Percentiles rank a stretch among this genome's conserved stretches.
Conservation (phyloP, 1,140 invertebrate species). For the Hyphantria cunea region DNA sequence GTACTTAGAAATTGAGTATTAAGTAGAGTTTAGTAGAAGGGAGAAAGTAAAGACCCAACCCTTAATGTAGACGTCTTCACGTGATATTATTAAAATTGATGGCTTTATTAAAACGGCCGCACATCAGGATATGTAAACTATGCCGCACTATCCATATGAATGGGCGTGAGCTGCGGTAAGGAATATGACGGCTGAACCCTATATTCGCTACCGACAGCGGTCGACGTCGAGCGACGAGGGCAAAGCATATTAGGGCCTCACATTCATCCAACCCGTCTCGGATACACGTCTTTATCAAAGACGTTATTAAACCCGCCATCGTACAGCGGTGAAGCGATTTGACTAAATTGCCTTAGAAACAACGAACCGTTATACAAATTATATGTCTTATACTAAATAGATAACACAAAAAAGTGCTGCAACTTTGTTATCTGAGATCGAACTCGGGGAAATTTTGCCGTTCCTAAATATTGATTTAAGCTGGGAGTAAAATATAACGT, state of each 20-base stretch:
- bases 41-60: slow-evolving; percentile 2
- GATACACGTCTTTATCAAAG: slow-evolving; percentile 66
- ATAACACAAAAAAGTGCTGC: too few species aligned
- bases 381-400: not conserved
- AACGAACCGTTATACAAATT: not conserved
- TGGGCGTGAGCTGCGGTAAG: slow-evolving; percentile 49
- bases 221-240: slow-evolving; percentile 52
- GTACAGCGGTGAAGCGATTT: slow-evolving; percentile 46
- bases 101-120: slow-evolving; percentile 54
- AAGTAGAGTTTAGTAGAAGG: too few species aligned
- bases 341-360: slow-evolving; percentile 43
- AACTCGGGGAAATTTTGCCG: slow-evolving; percentile 10
- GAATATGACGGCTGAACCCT: slow-evolving; percentile 56
- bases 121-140: slow-evolving; percentile 64
- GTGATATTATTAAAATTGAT: slow-evolving; percentile 58
- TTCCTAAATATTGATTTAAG: slow-evolving; percentile 34
- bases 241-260: slow-evolving; percentile 55
- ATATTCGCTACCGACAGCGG: slow-evolving; percentile 64
- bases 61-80: slow-evolving; percentile 27
- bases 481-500: slow-evolving; percentile 35
- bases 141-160: slow-evolving; percentile 61
- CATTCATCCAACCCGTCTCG: slow-evolving; percentile 53
- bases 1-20: too few species aligned
- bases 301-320: slow-evolving; percentile 65
- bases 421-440: slow-evolving; percentile 4